phyloP scores from a whole-genome alignment of 30 jellyfish, hydroid and myxozoan species.

The Aurelia aurita complex sp. Pacific region DNA sequence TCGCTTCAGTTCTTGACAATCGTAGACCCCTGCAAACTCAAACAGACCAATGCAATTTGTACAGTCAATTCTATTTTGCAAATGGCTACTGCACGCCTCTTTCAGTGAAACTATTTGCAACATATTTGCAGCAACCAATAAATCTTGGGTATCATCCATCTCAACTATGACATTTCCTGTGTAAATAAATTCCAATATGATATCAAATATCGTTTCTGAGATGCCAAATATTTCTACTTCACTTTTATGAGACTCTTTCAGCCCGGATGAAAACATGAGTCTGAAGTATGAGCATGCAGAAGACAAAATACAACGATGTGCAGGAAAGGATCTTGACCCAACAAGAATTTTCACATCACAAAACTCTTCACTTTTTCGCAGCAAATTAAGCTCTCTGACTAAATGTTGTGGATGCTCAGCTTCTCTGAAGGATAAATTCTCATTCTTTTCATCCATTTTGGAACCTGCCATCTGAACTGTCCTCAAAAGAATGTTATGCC shows the following conservation, averaged over 20 bases:
- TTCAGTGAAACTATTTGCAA: slow-evolving; percentile 49
- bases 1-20: slow-evolving; percentile 36
- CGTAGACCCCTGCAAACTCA: slow-evolving; percentile 45
- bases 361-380: slow-evolving; percentile 60
- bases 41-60: slow-evolving; percentile 50
- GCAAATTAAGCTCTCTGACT: slow-evolving; percentile 39
- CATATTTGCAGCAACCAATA: slow-evolving; percentile 64
- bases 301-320: slow-evolving; percentile 65
- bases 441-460: slow-evolving; percentile 40
- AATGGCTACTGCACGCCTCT: slow-evolving; percentile 42
- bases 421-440: slow-evolving; percentile 35
- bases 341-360: slow-evolving; percentile 63
- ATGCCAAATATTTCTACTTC: slow-evolving; percentile 62
- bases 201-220: slow-evolving; percentile 50
- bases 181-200: slow-evolving; percentile 40
- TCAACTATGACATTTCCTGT: slow-evolving; percentile 61
- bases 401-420: slow-evolving; percentile 40
- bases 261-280: slow-evolving; percentile 62
- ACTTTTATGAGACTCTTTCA: slow-evolving; percentile 36
- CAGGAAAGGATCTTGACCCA: slow-evolving; percentile 54
- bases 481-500: no score
- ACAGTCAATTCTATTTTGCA: slow-evolving; percentile 34
- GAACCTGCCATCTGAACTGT: no score
- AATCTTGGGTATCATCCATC: slow-evolving; percentile 50
- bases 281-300: slow-evolving; percentile 60